phyloP scores from a whole-genome alignment of 1,140 invertebrate genomes.

The Danaus plexippus region DNA sequence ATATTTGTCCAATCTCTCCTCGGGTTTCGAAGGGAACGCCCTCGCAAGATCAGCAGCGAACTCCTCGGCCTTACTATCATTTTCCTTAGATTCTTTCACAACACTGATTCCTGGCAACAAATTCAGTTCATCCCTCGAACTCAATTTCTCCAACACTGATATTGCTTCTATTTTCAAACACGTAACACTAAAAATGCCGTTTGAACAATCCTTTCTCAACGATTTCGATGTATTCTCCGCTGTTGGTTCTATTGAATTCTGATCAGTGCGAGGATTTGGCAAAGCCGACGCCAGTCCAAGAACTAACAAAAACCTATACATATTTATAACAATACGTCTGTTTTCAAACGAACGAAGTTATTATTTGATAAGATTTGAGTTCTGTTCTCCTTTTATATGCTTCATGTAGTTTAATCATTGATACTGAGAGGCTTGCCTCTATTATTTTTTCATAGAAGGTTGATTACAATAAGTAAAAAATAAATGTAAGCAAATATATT shows the following conservation, averaged over 20 bases:
- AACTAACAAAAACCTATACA: conserved; percentile 40
- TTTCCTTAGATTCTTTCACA: conserved; percentile 78
- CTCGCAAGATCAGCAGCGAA: conserved; percentile 80
- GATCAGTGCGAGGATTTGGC: conserved; percentile 42
- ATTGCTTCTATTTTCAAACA: conserved; percentile 87
- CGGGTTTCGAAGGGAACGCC: conserved; percentile 81
- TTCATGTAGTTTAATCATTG: conserved; percentile 57
- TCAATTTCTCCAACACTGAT: conserved; percentile 81
- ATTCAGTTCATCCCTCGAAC: conserved; percentile 75
- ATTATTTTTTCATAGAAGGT: conserved; percentile 69
- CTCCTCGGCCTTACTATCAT: conserved; percentile 75
- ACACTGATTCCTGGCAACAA: conserved; percentile 81
- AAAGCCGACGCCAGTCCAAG: conserved; percentile 30
- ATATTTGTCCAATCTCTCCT: conserved; percentile 82
- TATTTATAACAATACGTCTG: conserved; percentile 40
- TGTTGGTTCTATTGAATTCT: conserved; percentile 33
- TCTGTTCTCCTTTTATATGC: conserved; percentile 59
- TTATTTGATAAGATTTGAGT: conserved; percentile 52
- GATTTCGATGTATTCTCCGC: conserved; percentile 40
- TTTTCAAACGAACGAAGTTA: conserved; percentile 39
- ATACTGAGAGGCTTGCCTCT: conserved; percentile 45
- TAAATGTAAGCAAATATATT: too few species aligned
- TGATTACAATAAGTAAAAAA: conserved; percentile 49
- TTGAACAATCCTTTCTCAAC: conserved; percentile 75
- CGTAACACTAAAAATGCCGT: conserved; percentile 78